Percentiles rank a stretch among this genome's conserved stretches.
phyloP scores from a whole-genome alignment of 2,888 invertebrate genomes.

The Hypolimnas misippus region DNA sequence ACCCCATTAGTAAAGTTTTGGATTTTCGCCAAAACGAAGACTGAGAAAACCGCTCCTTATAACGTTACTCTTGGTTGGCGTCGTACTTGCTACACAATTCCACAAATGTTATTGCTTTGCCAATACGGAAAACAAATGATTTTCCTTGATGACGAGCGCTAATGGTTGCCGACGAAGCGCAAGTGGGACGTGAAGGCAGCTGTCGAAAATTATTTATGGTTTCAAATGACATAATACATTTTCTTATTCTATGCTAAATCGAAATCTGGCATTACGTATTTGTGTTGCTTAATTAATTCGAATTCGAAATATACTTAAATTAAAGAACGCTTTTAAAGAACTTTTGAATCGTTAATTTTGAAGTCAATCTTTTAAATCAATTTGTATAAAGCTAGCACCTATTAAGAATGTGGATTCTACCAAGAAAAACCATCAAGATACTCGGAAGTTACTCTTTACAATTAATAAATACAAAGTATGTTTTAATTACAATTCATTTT shows the following conservation, averaged over 20 bases:
- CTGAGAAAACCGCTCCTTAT: conserved; percentile 46
- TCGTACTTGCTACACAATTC: conserved; percentile 22
- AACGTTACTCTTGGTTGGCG: conserved; percentile 30
- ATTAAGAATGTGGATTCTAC: too few relatives aligned
- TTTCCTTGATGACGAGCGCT: conserved; percentile 31
- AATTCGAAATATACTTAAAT: too few relatives aligned
- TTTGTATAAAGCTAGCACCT: too few relatives aligned
- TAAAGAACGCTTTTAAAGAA: too few relatives aligned
- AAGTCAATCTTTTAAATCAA: too few relatives aligned
- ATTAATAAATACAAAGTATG: too few relatives aligned
- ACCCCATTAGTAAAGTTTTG: conserved; percentile 52
- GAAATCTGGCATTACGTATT: too few relatives aligned
- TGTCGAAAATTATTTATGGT: conserved; percentile 28
- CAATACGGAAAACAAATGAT: conserved; percentile 37
- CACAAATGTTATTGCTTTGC: conserved; percentile 36
- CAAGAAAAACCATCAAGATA: too few relatives aligned
- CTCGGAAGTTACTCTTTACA: too few relatives aligned
- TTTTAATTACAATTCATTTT: too few relatives aligned
- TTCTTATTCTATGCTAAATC: neutral
- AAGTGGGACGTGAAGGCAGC: conserved; percentile 23
- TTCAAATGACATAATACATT: conserved; percentile 7
- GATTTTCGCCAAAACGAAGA: conserved; percentile 50
- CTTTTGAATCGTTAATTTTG: too few relatives aligned
- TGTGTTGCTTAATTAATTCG: too few relatives aligned
- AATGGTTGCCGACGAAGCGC: conserved; percentile 18